Conservation (phyloP, 2,888 invertebrate species). For the Micropterix aruncella region DNA sequence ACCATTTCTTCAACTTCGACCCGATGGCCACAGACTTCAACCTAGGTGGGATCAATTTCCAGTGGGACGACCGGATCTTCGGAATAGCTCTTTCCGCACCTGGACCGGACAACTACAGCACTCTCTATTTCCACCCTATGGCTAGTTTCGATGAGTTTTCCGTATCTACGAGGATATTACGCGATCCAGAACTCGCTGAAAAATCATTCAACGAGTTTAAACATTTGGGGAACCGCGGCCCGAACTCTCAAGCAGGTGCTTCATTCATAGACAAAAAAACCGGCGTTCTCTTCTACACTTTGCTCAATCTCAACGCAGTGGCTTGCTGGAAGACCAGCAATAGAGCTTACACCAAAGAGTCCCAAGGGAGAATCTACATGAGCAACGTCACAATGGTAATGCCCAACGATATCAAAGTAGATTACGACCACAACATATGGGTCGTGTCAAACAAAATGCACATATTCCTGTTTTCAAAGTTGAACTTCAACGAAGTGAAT, state of each 20-base stretch:
- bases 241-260: conserved; percentile 58
- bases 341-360: conserved; percentile 48
- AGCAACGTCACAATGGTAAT: conserved; percentile 59
- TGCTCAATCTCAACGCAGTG: conserved; percentile 61
- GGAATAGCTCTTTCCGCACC: conserved; percentile 56
- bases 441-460: conserved; percentile 60
- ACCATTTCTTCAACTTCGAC: conserved; percentile 56
- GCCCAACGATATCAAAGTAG: conserved; percentile 67
- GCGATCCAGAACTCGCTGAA: conserved; percentile 40
- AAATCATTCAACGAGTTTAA: conserved; percentile 50
- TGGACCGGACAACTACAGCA: conserved; percentile 49
- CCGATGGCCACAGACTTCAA: conserved; percentile 59
- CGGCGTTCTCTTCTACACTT: conserved; percentile 59
- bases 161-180: conserved; percentile 53
- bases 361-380: conserved; percentile 59
- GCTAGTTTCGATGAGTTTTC: conserved; percentile 63
- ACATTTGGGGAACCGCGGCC: conserved; percentile 51
- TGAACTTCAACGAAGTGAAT: conserved; percentile 49
- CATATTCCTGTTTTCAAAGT: conserved; percentile 49
- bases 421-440: conserved; percentile 56
- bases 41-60: conserved; percentile 53
- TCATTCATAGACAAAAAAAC: conserved; percentile 57
- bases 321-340: conserved; percentile 66
- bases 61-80: conserved; percentile 67
- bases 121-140: conserved; percentile 67